phyloP scores from a whole-genome alignment of 2,797 vertebrate genomes.

The Tapera naevia region DNA sequence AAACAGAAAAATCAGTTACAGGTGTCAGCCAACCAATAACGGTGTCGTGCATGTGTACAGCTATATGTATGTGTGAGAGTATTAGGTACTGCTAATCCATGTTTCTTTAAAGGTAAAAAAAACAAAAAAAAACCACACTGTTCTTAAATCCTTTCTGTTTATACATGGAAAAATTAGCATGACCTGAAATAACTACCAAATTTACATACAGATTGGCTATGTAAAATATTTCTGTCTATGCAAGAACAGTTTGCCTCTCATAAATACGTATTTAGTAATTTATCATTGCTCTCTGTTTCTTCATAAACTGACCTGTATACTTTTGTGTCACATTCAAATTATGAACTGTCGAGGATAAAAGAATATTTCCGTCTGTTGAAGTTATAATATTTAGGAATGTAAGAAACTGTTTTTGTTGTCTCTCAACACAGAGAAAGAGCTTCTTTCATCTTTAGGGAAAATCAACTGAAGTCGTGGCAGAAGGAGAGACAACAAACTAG shows the following conservation, averaged over 20 bases:
- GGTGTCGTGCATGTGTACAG: rapidly evolving
- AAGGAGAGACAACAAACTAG: not conserved
- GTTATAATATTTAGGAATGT: not conserved
- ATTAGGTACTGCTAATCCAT: not conserved
- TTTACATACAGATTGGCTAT: not conserved
- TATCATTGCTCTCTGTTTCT: not conserved
- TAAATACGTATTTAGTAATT: not conserved
- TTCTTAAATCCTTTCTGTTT: not conserved
- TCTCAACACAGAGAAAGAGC: not conserved
- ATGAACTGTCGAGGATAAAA: not conserved
- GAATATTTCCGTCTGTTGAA: not conserved
- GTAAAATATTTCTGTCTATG: not conserved
- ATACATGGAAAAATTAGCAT: not conserved
- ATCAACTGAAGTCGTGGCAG: not conserved
- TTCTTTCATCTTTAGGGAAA: not conserved
- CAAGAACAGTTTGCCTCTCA: not conserved
- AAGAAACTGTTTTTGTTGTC: not conserved
- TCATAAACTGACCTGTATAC: not conserved
- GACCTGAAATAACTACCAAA: not conserved
- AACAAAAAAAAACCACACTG: rapidly evolving
- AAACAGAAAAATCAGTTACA: not conserved
- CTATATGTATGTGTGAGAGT: not conserved
- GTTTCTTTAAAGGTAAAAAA: not conserved
- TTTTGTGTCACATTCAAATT: not conserved
- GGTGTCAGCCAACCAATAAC: not conserved